Base-by-base conservation (phyloP, 2,113 vertebrate species). In the Rhagologus leucostigma region DNA sequence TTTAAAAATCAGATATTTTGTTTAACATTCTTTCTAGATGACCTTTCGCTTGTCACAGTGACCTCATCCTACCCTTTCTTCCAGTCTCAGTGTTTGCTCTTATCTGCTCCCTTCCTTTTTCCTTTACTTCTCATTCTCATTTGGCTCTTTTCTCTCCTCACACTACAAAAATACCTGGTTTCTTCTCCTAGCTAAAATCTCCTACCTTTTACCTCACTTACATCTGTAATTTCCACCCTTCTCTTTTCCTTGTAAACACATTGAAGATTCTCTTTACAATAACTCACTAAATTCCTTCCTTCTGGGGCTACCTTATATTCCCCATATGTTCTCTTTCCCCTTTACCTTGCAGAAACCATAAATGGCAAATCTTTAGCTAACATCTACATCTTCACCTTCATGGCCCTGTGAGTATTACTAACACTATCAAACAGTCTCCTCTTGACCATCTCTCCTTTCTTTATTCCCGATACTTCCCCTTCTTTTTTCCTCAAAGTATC, bases 1-100 rank as follows among this genome's bases (percentile, higher is more conserved):
- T 88, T 97, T 94, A 44, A 93, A 93, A 96, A 95, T 92, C 76
- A 96, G 82, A 68, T 95, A 95, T 90, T 96, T 97, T 92, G 67
- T 87, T 91, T 91, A 94, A 80, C 94, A 91, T 92, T 94, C 89
- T 90, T 95, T 92, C 83, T 95, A 74, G 39, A 44, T 89, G 94
- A 96, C 85, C 95, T 90, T 95, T 93, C 0, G 0, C 52, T 96
- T 92, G 85, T 90, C 79, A 59, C 33, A 24, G 50, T 79, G 87
- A 94, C 91, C 87, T 87, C 71, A 88, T 80, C 50, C 75, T 93
- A 85, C 33, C 75, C 79, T 91, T 85, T 87, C 74, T 80, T 77
- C 52, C 35, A 77, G 39, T 24, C 44, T 70, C 62, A 84, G 27
- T 78, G 44, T 75, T 93, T 77, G 59, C 60, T 86, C 52, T 85